Evolutionary conservation across 2,797 vertebrate genomes (phyloP), one percentile per base, ranked within the genome.

Genomic region (Anolis apletophallus): DNA sequence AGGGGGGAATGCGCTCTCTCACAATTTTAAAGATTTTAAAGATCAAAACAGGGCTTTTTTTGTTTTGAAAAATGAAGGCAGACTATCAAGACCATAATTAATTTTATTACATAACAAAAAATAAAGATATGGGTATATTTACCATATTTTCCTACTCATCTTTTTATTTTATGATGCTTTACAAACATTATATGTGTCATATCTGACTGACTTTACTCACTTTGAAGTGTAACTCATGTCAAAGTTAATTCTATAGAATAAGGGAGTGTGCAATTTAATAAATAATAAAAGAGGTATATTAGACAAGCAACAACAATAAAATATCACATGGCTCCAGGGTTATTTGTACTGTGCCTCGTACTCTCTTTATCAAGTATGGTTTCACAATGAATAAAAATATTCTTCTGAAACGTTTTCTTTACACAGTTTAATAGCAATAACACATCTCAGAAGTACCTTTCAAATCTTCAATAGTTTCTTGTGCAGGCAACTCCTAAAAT

Each of bases 381-480:
- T 9, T 36, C 9, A 54, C 21, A 21, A 57, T 10, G n/a, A 14
- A 14, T 9, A 52, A 36, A 36, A 21, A 86, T 40, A 78, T 67
- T 83, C 54, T 17, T 46, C 23, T 40, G 46, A 87, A 89, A 21
- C 54, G 46, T 78, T 83, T 86, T 86, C 86, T 88, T 85, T 81
- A 52, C 29, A 52, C 7, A 13, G 9, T 68, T 84, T 87, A 80
- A 90, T 64, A 3, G 32, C 1, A 9, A 34, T 86, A 88, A 80
- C 81, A 55, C 11, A 26, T 91, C 80, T 67, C 72, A n/a, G 52
- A 86, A 54, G 74, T 96, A 96, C 96, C 96, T 97, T 94, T 95
- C 80, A 96, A 94, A 90, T 96, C 96, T 89, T 96, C 96, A 88
- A 92, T 94, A 12, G 96, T 96, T 88, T 96, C 96, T 85, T 91